Evolutionary conservation across 2,888 invertebrate species (phyloP).

Genomic region (Hemicrepidius hirtus): DNA sequence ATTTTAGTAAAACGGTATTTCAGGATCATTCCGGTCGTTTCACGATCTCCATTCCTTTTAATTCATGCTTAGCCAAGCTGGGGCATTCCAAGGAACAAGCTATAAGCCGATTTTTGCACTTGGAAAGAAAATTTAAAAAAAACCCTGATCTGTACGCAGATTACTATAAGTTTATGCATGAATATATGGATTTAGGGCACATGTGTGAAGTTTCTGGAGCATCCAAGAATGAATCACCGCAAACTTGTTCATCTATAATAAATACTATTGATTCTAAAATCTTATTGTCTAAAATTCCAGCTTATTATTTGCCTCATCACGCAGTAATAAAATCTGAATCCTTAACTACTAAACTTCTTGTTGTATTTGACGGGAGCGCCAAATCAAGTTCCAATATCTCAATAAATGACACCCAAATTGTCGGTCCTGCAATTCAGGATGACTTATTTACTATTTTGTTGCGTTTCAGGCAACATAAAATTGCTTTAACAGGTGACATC

Average conservation of each 20-base stretch:
- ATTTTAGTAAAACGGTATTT: slow-evolving; percentile 20
- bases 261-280: not conserved
- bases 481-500: slow-evolving; percentile 58
- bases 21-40: slow-evolving; percentile 17
- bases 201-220: slow-evolving; percentile 19
- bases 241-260: not conserved
- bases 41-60: slow-evolving; percentile 35
- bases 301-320: slow-evolving; percentile 37
- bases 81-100: slow-evolving; percentile 29
- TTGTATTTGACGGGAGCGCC: slow-evolving; percentile 44
- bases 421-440: slow-evolving; percentile 45
- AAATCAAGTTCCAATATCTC: slow-evolving; percentile 36
- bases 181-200: slow-evolving; percentile 33
- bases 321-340: slow-evolving; percentile 45
- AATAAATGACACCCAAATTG: slow-evolving; percentile 50
- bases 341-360: slow-evolving; percentile 45
- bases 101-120: not conserved
- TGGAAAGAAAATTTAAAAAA: slow-evolving; percentile 18
- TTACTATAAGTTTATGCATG: slow-evolving; percentile 31
- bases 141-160: slow-evolving; percentile 5
- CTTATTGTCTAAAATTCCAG: not conserved
- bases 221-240: too few species aligned
- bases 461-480: slow-evolving; percentile 54
- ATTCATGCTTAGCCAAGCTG: not conserved
- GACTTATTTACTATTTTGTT: slow-evolving; percentile 55